Conservation (phyloP, 1,140 invertebrate genomes). For the Aplysia californica region DNA sequence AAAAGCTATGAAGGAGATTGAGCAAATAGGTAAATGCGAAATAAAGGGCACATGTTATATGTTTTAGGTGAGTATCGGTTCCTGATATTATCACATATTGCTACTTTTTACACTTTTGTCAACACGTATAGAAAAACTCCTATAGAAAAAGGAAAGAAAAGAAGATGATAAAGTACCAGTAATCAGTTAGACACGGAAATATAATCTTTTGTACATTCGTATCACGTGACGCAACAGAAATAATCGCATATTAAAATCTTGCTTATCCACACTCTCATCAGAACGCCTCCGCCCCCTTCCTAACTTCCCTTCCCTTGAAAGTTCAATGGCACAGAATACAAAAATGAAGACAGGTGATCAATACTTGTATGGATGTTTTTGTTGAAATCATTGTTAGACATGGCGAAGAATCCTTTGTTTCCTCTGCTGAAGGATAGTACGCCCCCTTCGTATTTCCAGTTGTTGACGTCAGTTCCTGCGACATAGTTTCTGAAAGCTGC, state of each 20-base stretch:
- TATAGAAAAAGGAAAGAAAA: too few relatives aligned
- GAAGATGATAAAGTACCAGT: too few relatives aligned
- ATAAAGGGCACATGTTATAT: not conserved
- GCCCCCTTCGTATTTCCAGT: slow-evolving; percentile 47
- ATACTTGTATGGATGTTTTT: not conserved
- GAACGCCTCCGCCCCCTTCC: too few relatives aligned
- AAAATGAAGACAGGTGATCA: too few relatives aligned
- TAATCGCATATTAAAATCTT: not conserved
- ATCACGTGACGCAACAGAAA: not conserved
- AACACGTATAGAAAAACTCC: too few relatives aligned
- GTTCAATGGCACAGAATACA: too few relatives aligned
- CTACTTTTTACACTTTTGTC: too few relatives aligned
- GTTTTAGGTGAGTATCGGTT: not conserved
- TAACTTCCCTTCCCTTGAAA: not conserved
- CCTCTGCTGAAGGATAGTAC: slow-evolving; percentile 60
- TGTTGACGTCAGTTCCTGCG: slow-evolving; percentile 42
- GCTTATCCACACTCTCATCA: too few relatives aligned
- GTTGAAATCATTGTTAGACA: slow-evolving; percentile 52
- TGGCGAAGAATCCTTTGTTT: slow-evolving; percentile 61
- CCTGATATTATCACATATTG: too few relatives aligned
- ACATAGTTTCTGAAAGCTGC: slow-evolving; percentile 50
- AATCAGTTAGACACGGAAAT: not conserved
- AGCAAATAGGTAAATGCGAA: not conserved
- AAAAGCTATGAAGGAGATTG: not conserved
- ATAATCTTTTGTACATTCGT: not conserved